A percentile compares a stretch with the other conserved stretches of the same genome.
phyloP scores from a whole-genome alignment of 2,113 vertebrate species.

The Oreochromis spilurus region DNA sequence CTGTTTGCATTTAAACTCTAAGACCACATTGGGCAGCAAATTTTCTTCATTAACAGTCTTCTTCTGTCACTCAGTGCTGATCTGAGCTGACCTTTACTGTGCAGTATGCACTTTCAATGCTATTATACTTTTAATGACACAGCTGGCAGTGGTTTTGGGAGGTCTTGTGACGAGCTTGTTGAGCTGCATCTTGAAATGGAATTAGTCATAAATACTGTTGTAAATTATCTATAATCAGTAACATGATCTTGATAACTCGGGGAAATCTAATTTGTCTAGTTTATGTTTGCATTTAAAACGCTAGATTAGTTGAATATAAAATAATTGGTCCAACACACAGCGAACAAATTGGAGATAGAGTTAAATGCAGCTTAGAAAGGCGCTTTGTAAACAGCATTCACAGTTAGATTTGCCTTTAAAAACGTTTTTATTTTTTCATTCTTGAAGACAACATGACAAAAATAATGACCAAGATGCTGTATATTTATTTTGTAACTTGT shows the following conservation, averaged over 20 bases:
- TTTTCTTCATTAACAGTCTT: conserved; percentile 12
- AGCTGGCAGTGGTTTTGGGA: neutral
- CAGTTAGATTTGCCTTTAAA: neutral
- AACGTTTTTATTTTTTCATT: neutral
- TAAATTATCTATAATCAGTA: neutral
- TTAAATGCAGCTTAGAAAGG: neutral
- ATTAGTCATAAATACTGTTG: neutral
- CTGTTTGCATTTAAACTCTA: neutral
- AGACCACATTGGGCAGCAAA: neutral
- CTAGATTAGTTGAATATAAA: neutral
- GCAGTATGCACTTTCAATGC: neutral
- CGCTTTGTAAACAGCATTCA: neutral
- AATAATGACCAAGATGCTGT: conserved; percentile 8
- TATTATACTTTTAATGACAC: neutral
- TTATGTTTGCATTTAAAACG: neutral
- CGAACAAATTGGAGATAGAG: neutral
- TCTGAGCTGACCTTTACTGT: neutral
- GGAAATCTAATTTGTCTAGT: neutral
- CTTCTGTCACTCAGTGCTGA: neutral
- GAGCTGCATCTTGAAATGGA: neutral
- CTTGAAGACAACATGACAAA: neutral
- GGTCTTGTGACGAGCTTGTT: neutral
- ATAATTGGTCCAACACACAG: neutral
- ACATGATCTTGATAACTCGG: neutral
- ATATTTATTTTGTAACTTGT: conserved; percentile 62